phyloP scores from a whole-genome alignment of 2,888 invertebrate species.

The Orchesella flavescens region DNA sequence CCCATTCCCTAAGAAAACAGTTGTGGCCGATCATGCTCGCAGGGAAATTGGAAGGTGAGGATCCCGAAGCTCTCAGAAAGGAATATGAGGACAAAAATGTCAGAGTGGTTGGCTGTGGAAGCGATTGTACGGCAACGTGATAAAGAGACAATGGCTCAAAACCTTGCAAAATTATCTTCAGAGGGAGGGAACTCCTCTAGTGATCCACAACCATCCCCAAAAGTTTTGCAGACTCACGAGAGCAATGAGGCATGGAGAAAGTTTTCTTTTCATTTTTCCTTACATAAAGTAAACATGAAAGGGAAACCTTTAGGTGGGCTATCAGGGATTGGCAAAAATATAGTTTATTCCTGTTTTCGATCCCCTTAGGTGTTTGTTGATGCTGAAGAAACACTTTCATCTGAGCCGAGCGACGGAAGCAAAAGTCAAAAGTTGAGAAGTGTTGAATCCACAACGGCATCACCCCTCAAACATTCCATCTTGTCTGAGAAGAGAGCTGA shows the following conservation, averaged over 20 bases:
- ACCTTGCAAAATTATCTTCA: slow-evolving; percentile 87
- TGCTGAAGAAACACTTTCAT: slow-evolving; percentile 51
- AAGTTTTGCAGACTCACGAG: slow-evolving; percentile 69
- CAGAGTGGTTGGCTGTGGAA: slow-evolving; percentile 96
- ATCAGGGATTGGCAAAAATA: not conserved
- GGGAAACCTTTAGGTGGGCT: not conserved
- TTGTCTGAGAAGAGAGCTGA: slow-evolving; percentile 41
- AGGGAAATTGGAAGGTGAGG: slow-evolving; percentile 67
- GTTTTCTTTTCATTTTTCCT: slow-evolving; percentile 63
- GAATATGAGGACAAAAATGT: slow-evolving; percentile 87
- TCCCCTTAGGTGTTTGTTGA: slow-evolving; percentile 78
- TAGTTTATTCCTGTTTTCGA: not conserved
- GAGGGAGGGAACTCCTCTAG: slow-evolving; percentile 79
- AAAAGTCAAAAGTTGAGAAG: slow-evolving; percentile 41
- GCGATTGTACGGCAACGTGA: slow-evolving; percentile 90
- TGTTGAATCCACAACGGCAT: slow-evolving; percentile 37
- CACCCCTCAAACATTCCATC: slow-evolving; percentile 34
- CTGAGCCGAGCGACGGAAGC: slow-evolving; percentile 23
- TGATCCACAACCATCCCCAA: slow-evolving; percentile 62
- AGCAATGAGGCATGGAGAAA: slow-evolving; percentile 75
- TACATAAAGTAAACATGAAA: not conserved
- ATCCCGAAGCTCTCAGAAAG: slow-evolving; percentile 64
- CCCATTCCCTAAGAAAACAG: slow-evolving; percentile 83
- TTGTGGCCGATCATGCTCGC: slow-evolving; percentile 72
- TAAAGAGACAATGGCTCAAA: slow-evolving; percentile 87